A percentile compares a stretch with the other conserved stretches of the same genome.
phyloP scores from a whole-genome alignment of 2,113 vertebrate species.

The Sylvietta virens region DNA sequence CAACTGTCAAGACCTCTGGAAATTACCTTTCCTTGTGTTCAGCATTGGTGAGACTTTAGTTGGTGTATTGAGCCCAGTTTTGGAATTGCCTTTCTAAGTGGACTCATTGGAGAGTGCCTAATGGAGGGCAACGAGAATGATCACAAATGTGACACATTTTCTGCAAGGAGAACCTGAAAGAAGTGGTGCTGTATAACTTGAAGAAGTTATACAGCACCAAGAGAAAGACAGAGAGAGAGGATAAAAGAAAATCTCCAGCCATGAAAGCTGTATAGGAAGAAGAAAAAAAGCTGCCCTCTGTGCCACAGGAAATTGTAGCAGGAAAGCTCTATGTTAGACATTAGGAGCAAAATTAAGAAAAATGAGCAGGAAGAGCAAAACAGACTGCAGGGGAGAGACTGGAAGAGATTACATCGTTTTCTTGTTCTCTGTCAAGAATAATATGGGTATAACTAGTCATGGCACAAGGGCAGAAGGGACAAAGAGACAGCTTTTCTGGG shows the following conservation, averaged over 20 bases:
- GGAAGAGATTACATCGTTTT: background rate
- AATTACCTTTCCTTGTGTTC: background rate
- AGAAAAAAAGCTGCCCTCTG: background rate
- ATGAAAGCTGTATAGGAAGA: background rate
- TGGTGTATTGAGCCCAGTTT: background rate
- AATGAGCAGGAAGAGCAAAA: rapidly evolving
- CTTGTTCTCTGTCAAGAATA: background rate
- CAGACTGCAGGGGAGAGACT: background rate
- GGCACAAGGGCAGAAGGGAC: background rate
- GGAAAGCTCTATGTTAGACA: background rate
- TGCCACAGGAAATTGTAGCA: background rate
- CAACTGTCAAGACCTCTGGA: background rate
- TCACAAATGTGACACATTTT: background rate
- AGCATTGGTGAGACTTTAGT: background rate
- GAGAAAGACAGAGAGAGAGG: background rate
- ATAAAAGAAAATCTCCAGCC: background rate
- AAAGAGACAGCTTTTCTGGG: background rate
- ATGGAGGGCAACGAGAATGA: background rate
- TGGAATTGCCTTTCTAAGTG: background rate
- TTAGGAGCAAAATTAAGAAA: background rate
- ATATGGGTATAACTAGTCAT: background rate
- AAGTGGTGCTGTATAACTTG: background rate
- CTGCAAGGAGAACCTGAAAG: background rate
- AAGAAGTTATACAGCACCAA: too few species aligned
- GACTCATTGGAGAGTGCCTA: background rate